These are phyloP conservation scores for Platysternon megacephalum DNA, from an alignment of 2,113 vertebrate species.

Conservation along the genomic window DNA sequence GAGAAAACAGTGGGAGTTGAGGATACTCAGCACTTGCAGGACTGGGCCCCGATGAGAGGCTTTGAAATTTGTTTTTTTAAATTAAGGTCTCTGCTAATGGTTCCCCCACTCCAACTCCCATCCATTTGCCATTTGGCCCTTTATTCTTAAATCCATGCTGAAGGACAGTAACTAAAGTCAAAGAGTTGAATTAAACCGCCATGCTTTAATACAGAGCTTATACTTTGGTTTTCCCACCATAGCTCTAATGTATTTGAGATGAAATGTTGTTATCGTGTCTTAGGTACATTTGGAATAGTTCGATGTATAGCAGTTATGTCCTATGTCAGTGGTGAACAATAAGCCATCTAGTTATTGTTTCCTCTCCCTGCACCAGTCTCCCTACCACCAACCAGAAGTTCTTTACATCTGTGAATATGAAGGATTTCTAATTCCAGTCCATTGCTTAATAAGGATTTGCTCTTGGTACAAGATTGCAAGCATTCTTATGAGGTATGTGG, in stretches of 20 bases:
- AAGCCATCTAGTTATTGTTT: background rate
- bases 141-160: background rate
- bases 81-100: background rate
- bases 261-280: background rate
- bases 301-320: background rate
- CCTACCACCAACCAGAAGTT: background rate
- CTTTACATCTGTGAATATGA: background rate
- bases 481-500: background rate
- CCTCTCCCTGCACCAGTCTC: background rate
- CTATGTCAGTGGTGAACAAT: background rate
- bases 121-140: background rate
- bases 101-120: background rate
- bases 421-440: background rate
- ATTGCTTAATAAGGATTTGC: background rate
- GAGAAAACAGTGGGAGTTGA: background rate
- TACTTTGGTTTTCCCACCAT: background rate
- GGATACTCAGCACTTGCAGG: background rate
- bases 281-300: background rate
- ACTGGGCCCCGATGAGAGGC: background rate
- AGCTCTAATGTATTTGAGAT: background rate
- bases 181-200: background rate
- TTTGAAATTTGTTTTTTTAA: background rate
- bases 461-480: background rate
- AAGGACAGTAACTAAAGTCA: background rate
- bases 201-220: background rate